Percentiles rank a stretch among this genome's conserved stretches.
Evolutionary conservation across 1,140 invertebrate species (phyloP).

Genomic region (Metopolophium dirhodum): DNA sequence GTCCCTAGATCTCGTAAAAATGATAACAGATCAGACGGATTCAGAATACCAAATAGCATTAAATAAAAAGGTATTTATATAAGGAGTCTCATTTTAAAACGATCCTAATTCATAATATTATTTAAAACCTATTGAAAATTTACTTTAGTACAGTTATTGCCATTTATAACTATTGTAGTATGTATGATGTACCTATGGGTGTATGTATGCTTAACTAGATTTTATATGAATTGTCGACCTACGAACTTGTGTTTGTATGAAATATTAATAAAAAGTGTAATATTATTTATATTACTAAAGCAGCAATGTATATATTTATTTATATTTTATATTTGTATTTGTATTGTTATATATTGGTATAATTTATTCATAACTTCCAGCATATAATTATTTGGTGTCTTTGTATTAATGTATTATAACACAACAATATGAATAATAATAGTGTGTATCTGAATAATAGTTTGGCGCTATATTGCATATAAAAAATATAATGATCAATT

Average conservation of each 20-base stretch:
- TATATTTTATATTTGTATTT: not conserved
- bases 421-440: not conserved
- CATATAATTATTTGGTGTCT: not conserved
- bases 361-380: not conserved
- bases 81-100: not conserved
- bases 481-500: not conserved
- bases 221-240: not conserved
- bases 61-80: not conserved
- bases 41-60: too few relatives aligned
- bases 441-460: not conserved
- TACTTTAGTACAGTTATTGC: not conserved
- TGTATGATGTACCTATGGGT: too few relatives aligned
- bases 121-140: not conserved
- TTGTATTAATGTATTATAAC: not conserved
- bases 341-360: not conserved
- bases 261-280: not conserved
- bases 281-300: not conserved
- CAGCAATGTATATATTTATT: not conserved
- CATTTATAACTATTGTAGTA: too few relatives aligned
- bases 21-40: not conserved
- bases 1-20: not conserved
- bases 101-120: not conserved
- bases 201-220: not conserved
- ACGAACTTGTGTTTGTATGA: not conserved
- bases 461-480: not conserved